Conservation (phyloP, 2,113 vertebrate species). For the Cyprinus carpio region DNA sequence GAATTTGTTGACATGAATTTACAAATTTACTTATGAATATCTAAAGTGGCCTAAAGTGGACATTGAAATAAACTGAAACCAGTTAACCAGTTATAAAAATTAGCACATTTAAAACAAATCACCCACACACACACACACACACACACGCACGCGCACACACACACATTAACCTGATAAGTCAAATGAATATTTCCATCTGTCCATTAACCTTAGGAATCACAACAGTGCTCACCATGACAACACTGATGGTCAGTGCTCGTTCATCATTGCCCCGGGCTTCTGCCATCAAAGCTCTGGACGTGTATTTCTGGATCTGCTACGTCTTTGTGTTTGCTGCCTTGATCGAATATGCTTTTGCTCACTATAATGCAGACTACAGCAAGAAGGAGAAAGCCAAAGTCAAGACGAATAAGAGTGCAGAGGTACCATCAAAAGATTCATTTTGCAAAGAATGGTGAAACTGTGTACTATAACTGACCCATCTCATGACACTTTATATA, state of each 20-base stretch:
- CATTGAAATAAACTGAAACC: no score
- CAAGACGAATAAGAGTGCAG: constrained; percentile 80
- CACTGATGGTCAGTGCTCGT: constrained; percentile 94
- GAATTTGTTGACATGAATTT: no score
- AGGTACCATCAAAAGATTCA: constrained; percentile 71
- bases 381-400: constrained; percentile 92
- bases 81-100: not conserved
- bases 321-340: constrained; percentile 96
- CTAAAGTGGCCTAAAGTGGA: no score
- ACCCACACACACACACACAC: not conserved
- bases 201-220: constrained; percentile 84
- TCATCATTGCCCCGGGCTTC: constrained; percentile 92
- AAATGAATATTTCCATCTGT: not conserved
- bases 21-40: no score
- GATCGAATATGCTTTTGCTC: constrained; percentile 96
- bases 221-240: constrained; percentile 97
- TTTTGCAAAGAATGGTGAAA: not conserved
- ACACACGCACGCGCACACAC: not conserved
- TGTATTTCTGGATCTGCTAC: constrained; percentile 99
- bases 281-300: constrained; percentile 93
- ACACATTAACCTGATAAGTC: not conserved
- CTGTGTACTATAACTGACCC: no score
- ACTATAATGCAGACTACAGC: constrained; percentile 95
- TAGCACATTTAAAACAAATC: not conserved
- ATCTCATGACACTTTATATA: no score